Base-by-base conservation (phyloP, 1,140 invertebrate genomes). In the Cherax quadricarinatus region DNA sequence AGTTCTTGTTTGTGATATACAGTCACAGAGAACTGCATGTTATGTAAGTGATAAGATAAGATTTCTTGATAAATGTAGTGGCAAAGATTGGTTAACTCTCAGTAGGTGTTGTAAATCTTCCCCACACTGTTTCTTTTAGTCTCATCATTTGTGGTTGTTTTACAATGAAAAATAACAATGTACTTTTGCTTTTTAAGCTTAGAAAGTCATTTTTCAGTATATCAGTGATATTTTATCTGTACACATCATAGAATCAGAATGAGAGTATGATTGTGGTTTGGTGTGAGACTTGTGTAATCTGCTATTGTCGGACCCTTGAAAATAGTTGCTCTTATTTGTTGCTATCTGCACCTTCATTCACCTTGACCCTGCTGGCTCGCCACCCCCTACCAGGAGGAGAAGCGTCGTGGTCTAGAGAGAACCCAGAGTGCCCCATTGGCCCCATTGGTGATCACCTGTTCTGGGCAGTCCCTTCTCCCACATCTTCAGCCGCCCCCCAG, bases 341-440 rank as follows among this genome's bases (percentile, higher is more conserved):
- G n/a, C 85, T 88, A 80, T 92, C 85, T 92, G 91, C 91, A 92
- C 91, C 91, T 48, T 57, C 73, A 84, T 88, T 92, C 81, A 84
- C 86, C 70, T 30, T 60, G 60, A 70, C 86, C 91, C 80, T 66
- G 41, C 62, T 62, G 60, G 30, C 79, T 21, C 85, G 21, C 85
- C 66, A 60, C 85, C 30, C 79, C 85, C 80, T n/a, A 75, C 86
- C 91, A 88, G 86, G 86, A 92, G 91, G 91, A 92, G 84, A 88
- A 88, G 41, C 91, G 91, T 75, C 91, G 91, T 60, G 91, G 91
- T 21, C 51, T 92, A 78, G 86, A 84, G 81, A 86, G 86, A 81
- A 92, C 91, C 86, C 91, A 88, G 91, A 92, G 91, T 41, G 91
- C 91, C 51, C 91, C 91, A 21, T 78, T 92, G 91, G 81, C 86